Conservation (phyloP, 2,888 invertebrate genomes). For the Panorpa germanica region DNA sequence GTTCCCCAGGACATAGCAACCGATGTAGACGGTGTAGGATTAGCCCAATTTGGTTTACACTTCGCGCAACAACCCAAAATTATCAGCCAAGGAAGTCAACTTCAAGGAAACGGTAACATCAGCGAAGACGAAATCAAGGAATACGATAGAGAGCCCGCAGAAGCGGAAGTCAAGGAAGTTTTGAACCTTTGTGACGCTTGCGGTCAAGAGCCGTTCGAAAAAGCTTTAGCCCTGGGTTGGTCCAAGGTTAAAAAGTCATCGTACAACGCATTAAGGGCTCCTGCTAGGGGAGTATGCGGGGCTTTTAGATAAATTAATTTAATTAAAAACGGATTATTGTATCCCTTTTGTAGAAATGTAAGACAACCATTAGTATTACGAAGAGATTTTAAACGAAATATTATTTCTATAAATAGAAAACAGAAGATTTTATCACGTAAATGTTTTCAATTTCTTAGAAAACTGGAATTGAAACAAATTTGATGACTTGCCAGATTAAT, state of each 20-base stretch:
- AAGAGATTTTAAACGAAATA: no score
- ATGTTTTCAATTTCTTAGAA: no score
- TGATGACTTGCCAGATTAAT: no score
- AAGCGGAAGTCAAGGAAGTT: conserved; percentile 63
- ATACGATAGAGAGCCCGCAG: conserved; percentile 64
- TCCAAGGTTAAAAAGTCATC: conserved; percentile 27
- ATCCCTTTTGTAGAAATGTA: no score
- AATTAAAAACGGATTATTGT: no score
- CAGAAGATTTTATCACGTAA: no score
- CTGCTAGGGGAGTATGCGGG: conserved; percentile 22
- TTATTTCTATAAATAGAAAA: no score
- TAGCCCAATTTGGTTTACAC: conserved; percentile 51
- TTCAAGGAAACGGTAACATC: conserved; percentile 9
- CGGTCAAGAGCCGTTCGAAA: conserved; percentile 57
- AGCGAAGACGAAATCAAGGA: conserved; percentile 27
- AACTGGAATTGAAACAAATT: no score
- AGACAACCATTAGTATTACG: no score
- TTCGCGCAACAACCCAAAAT: conserved; percentile 30
- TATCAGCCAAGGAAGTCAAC: conserved; percentile 14
- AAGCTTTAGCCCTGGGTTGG: conserved; percentile 63
- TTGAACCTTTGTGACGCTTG: conserved; percentile 63
- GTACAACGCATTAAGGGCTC: conserved; percentile 21
- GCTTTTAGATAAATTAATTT: conserved; percentile 20
- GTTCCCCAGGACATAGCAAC: conserved; percentile 19
- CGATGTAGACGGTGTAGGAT: conserved; percentile 29